These are phyloP conservation scores for Macrosiphum euphorbiae DNA, from an alignment of 2,888 invertebrate genomes.

Conservation along the genomic window DNA sequence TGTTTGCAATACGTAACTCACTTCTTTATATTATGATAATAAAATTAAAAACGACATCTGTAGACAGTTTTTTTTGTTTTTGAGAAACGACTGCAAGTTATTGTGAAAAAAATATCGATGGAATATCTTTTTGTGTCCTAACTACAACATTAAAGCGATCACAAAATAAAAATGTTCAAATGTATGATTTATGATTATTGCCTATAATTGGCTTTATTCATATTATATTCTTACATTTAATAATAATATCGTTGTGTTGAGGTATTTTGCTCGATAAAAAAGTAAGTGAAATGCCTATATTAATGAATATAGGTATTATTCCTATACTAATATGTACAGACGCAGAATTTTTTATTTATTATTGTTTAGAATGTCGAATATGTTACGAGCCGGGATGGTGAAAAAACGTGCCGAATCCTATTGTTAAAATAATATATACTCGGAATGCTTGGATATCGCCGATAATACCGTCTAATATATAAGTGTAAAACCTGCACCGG, in stretches of 20 bases:
- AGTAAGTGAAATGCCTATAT: not conserved
- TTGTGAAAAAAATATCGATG: not conserved
- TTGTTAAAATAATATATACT: not conserved
- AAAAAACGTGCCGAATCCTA: not conserved
- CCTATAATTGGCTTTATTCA: not conserved
- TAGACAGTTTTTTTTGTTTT: not conserved
- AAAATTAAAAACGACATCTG: not conserved
- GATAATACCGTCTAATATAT: not conserved
- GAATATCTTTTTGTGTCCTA: too few species aligned
- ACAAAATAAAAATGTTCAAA: too few species aligned
- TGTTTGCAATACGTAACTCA: not conserved
- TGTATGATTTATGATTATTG: not conserved
- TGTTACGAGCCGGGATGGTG: not conserved
- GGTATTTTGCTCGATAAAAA: not conserved
- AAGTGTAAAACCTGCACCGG: not conserved
- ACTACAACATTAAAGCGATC: too few species aligned
- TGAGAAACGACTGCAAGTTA: not conserved
- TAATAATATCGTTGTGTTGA: not conserved
- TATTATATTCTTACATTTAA: not conserved
- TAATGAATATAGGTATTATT: not conserved
- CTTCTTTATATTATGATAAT: not conserved
- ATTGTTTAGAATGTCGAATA: not conserved
- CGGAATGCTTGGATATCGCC: not conserved
- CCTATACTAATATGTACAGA: not conserved
- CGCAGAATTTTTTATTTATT: not conserved